Base-by-base conservation (phyloP, 2,888 invertebrate species). In the Eristalis arbustorum region DNA sequence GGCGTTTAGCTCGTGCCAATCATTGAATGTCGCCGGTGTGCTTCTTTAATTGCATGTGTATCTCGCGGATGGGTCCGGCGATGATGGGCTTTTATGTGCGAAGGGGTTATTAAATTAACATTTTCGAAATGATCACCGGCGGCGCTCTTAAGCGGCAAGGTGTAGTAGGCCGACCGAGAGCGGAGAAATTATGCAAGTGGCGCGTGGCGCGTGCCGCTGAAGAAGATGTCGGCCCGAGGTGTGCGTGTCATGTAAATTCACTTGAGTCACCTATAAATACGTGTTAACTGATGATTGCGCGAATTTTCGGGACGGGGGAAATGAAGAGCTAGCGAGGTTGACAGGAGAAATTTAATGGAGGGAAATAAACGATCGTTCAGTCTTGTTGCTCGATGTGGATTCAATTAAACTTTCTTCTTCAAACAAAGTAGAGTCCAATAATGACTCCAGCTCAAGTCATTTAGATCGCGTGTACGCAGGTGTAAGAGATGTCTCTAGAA, bases 101-200 rank as follows among this genome's bases (percentile, higher is more conserved):
- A 69, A 81, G 62, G 81, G 76, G 81, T 81, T 81, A 85, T 85
- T 85, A 81, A 85, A 85, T 81, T 69, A 66, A 81, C 73, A 78
- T 82, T 78, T 69, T 74, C 73, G 42, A 78, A 77, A 76, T 74
- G 69, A 85, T 85, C 71, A 81, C 71, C 77, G 74, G 62, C 82
- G 78, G 82, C 62, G 81, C 62, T 77, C 42, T 42, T 71, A 69
- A 78, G 56, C 66, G 69, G 64, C 76, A 82, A 82, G 85, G 77
- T 82, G 85, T n/a, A 18, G 85, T n/a, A 18, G 49, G 10, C 49
- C 3, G 31, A 31, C 34, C 10, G 11, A 37, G 37, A 6, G 6
- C 2, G 37, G 13, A 31, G 1, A 25, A 2, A 25, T 67, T 79
- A 49, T 56, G 79, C 67, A 72, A 71, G 49, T 49, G 56, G n/a